Evolutionary conservation across 2,113 vertebrate species (phyloP).

Genomic region (Oreochromis tanganicae): DNA sequence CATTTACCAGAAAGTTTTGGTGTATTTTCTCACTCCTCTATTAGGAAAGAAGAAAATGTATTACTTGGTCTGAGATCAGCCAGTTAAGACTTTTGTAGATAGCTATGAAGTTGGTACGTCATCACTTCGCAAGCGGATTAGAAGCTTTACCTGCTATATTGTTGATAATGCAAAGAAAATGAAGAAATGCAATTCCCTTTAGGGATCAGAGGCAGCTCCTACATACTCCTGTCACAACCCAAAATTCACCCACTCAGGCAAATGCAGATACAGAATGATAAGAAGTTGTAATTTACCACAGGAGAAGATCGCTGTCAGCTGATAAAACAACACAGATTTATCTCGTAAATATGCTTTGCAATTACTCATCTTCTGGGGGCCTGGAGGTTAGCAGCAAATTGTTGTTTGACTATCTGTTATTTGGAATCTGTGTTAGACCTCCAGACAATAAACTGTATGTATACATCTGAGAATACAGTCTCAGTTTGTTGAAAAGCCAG

Average conservation of each 20-base stretch:
- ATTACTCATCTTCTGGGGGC: neutral
- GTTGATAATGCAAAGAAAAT: neutral
- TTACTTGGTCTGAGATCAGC: neutral
- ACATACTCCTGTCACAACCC: neutral
- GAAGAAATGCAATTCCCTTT: neutral
- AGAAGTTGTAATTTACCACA: slow-evolving; percentile 12
- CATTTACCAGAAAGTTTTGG: neutral
- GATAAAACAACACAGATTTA: slow-evolving; percentile 56
- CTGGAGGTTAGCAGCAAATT: slow-evolving; percentile 21
- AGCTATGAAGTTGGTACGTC: neutral
- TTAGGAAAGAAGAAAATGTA: neutral
- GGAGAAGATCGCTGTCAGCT: slow-evolving; percentile 15
- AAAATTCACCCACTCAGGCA: neutral
- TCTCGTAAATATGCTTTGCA: slow-evolving; percentile 20
- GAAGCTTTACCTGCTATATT: neutral
- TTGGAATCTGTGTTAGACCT: slow-evolving; percentile 3
- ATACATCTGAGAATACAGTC: neutral
- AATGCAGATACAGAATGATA: slow-evolving; percentile 13
- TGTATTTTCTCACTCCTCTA: neutral
- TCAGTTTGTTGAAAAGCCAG: neutral
- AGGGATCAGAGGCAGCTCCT: neutral
- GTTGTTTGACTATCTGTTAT: slow-evolving; percentile 2
- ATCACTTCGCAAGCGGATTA: neutral
- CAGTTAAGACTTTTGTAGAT: neutral
- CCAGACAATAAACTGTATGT: neutral